Evolutionary conservation across 2,797 vertebrate genomes (phyloP), one percentile per base, ranked within the genome.

Genomic region (Poeciliopsis turneri): DNA sequence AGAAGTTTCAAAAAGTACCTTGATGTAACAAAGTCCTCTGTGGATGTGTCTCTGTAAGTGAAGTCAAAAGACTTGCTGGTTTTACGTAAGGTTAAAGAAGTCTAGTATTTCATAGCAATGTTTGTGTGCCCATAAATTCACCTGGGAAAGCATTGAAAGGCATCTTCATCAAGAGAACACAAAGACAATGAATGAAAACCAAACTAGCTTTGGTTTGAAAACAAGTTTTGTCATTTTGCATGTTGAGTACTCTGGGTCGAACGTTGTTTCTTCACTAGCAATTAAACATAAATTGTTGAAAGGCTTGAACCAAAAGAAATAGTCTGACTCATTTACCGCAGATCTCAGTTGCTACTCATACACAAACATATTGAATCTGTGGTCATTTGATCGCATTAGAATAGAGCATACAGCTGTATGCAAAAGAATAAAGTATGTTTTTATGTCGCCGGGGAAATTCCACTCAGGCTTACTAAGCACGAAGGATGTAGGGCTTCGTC

Each of bases 401-500:
- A 55, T 49, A 73, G 15, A 2, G 45, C 15, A 51, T 18, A 16
- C 59, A 68, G 45, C 43, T 51, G 25, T 18, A 30, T 11, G 9
- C 12, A 25, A 2, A 39, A 10, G 5, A 39, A 39, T 66, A 23
- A 46, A 47, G 53, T 12, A 41, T 73, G 10, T 64, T 72, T 7
- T 45, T 57, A 61, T 64, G 18, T 33, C 30, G 49, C 15, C 4
- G 16, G 15, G 4, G 20, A 43, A 43, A 23, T 47, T 72, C n/a
- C 18, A 20, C 9, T 23, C 36, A 15, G 57, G 41, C 16, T 33
- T 41, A 28, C 30, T 74, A 70, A 8, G 46, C 43, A 72, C 25
- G 25, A 36, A 84, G 77, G 82, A 88, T 89, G 82, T 75, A 70
- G 57, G 74, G n/a, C 59, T 78, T 80, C 33, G 33, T 30, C 39